These are phyloP conservation scores for Aphidius gifuensis DNA, from an alignment of 1,140 invertebrate genomes.

Conservation along the genomic window DNA sequence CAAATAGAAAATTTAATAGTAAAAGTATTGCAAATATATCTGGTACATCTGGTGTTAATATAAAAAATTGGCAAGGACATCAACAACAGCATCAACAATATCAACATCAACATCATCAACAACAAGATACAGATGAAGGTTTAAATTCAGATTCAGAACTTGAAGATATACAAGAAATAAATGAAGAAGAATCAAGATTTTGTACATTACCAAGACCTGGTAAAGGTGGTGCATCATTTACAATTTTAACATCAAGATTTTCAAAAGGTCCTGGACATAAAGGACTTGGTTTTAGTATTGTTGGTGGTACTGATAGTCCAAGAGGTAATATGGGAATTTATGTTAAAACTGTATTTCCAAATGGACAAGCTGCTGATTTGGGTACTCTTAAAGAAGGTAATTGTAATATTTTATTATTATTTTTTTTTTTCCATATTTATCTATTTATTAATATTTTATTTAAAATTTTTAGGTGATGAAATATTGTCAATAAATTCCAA, in stretches of 20 bases:
- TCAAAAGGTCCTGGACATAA: slow-evolving; percentile 81
- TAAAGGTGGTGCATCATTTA: slow-evolving; percentile 50
- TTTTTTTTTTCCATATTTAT: slow-evolving; percentile 13
- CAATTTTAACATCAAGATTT: slow-evolving; percentile 62
- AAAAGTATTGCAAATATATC: slow-evolving; percentile 45
- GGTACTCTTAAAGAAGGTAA: slow-evolving; percentile 81
- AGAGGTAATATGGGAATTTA: slow-evolving; percentile 88
- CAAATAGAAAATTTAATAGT: slow-evolving; percentile 34
- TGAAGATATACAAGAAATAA: slow-evolving; percentile 50
- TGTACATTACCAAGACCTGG: slow-evolving; percentile 55
- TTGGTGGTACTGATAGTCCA: slow-evolving; percentile 84
- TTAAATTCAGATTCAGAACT: slow-evolving; percentile 48
- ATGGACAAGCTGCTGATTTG: slow-evolving; percentile 81
- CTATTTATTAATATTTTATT: slow-evolving; percentile 15
- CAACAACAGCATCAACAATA: no score
- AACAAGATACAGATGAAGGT: slow-evolving; percentile 47
- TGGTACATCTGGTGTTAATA: slow-evolving; percentile 30
- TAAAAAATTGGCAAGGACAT: slow-evolving; percentile 37
- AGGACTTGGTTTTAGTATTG: slow-evolving; percentile 87
- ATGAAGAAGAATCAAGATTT: slow-evolving; percentile 51
- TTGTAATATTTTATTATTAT: slow-evolving; percentile 21
- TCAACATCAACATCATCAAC: background rate
- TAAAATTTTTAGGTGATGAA: slow-evolving; percentile 75
- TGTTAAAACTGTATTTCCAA: slow-evolving; percentile 86
- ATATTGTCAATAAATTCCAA: slow-evolving; percentile 85